A percentile compares a stretch with the other conserved stretches of the same genome.
phyloP scores from a whole-genome alignment of 2,113 vertebrate genomes.

The Gymnarchus niloticus region DNA sequence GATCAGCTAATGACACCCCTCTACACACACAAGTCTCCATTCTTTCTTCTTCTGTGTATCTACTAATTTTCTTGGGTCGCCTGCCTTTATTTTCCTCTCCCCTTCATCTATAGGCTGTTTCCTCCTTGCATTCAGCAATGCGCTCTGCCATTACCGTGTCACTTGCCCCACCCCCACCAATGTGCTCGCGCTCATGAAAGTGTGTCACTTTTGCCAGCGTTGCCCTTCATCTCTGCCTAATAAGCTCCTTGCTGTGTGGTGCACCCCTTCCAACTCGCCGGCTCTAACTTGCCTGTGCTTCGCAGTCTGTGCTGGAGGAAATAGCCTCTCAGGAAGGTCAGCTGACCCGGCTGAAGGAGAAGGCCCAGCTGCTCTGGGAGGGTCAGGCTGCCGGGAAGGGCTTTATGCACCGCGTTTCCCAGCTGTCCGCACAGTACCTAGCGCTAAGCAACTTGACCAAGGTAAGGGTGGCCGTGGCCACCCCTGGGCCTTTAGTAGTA shows the following conservation, averaged over 20 bases:
- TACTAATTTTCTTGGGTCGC: constrained; percentile 50
- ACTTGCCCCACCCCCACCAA: not conserved
- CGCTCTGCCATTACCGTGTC: not conserved
- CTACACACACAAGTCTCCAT: constrained; percentile 47
- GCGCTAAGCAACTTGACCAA: constrained; percentile 94
- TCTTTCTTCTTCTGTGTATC: constrained; percentile 53
- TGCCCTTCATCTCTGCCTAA: constrained; percentile 10
- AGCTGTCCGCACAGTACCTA: constrained; percentile 89
- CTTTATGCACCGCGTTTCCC: constrained; percentile 93
- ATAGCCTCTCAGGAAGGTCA: constrained; percentile 80
- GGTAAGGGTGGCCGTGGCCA: constrained; percentile 63
- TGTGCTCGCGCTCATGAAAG: constrained; percentile 20
- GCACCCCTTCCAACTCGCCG: not conserved
- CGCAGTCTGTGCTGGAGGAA: constrained; percentile 94
- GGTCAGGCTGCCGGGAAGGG: constrained; percentile 89
- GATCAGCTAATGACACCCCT: constrained; percentile 48
- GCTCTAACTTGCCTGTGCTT: constrained; percentile 67
- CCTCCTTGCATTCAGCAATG: not conserved
- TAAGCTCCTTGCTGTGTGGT: not conserved
- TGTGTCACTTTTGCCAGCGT: constrained; percentile 3
- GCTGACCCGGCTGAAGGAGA: constrained; percentile 83
- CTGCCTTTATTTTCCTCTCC: constrained; percentile 52
- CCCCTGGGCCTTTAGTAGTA: not conserved
- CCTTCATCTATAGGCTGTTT: constrained; percentile 29
- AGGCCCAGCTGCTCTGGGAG: constrained; percentile 91